Conservation (phyloP, 35 echinoderm and acorn worm species). For the Heliocidaris erythrogramma region DNA sequence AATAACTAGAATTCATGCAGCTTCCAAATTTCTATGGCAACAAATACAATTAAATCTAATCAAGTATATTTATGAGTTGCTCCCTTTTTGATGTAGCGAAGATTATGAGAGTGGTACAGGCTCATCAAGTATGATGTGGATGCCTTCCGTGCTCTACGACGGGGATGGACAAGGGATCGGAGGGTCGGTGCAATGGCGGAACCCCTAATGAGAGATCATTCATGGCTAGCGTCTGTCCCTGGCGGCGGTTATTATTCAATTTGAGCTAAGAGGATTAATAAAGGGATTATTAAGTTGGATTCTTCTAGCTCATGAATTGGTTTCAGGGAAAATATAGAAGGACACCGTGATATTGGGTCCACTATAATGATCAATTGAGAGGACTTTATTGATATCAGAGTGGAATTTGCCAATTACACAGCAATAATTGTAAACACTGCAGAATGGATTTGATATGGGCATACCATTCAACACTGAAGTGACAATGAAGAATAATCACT, state of each 20-base stretch:
- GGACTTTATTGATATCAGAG: neutral
- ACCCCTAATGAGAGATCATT: neutral
- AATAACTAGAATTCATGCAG: neutral
- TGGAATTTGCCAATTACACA: neutral
- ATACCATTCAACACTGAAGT: neutral
- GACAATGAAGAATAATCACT: neutral
- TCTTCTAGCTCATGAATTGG: neutral
- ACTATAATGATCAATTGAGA: neutral
- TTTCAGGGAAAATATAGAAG: neutral
- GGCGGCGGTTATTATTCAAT: constrained; percentile 1
- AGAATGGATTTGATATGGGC: neutral
- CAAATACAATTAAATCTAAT: constrained; percentile 6
- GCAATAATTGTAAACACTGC: neutral
- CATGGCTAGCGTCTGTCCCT: neutral
- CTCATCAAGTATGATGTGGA: neutral
- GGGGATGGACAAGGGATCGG: neutral
- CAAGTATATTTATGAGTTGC: neutral
- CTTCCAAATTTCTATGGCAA: neutral
- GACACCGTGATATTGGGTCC: neutral
- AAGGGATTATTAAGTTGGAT: neutral
- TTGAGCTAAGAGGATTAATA: constrained; percentile 5
- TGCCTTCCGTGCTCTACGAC: neutral
- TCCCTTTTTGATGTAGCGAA: neutral
- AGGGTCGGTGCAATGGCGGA: neutral
- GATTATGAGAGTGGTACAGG: neutral